phyloP scores from a whole-genome alignment of 2,888 invertebrate species.

The Spodoptera exigua region DNA sequence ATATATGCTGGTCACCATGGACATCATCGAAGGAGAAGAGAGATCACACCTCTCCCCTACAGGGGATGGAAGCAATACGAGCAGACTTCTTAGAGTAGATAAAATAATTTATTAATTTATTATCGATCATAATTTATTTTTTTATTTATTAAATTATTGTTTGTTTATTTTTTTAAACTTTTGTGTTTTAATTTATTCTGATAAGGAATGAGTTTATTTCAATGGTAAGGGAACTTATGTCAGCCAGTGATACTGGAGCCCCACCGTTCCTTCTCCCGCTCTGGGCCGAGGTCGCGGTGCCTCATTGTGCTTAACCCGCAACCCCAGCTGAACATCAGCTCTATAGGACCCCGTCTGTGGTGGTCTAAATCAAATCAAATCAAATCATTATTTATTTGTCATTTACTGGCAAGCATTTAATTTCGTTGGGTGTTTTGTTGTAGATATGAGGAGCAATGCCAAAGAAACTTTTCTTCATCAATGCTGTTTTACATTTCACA shows the following conservation, averaged over 20 bases:
- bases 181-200: neutral
- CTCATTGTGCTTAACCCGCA: no score
- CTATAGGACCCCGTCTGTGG: no score
- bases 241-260: no score
- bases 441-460: neutral
- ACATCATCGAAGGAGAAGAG: constrained; percentile 88
- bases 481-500: neutral
- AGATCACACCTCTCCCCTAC: constrained; percentile 84
- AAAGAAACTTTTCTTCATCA: constrained; percentile 1
- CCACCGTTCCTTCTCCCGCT: no score
- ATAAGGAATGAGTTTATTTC: no score
- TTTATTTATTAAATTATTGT: constrained; percentile 58
- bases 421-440: neutral
- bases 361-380: no score
- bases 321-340: no score
- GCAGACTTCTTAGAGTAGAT: constrained; percentile 43
- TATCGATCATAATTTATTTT: constrained; percentile 49
- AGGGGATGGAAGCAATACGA: constrained; percentile 83
- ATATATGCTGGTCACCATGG: constrained; percentile 90
- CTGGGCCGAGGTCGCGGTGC: no score
- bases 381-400: no score
- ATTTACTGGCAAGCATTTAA: no score
- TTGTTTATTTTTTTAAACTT: constrained; percentile 10
- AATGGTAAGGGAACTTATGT: no score
- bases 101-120: constrained; percentile 45